phyloP scores from a whole-genome alignment of 2,113 vertebrate genomes.

The Tinamus guttatus region DNA sequence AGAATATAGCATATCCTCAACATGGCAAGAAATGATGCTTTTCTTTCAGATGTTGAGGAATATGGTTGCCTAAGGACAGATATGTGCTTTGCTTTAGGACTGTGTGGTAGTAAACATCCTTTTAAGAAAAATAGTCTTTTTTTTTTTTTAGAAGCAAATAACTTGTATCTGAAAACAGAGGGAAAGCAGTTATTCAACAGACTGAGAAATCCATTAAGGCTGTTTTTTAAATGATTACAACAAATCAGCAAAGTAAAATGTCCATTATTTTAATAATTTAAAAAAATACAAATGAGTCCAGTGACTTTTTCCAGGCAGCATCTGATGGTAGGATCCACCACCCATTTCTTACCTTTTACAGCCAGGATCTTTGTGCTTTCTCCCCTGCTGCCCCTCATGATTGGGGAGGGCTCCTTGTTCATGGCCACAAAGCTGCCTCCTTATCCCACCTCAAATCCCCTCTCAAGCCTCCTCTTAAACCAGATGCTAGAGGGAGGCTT shows the following conservation, averaged over 20 bases:
- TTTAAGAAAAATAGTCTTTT: constrained; percentile 6
- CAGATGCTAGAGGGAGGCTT: constrained; percentile 40
- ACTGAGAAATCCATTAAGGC: neutral
- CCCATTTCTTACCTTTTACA: constrained; percentile 72
- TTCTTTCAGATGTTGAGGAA: constrained; percentile 28
- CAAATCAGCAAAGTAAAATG: neutral
- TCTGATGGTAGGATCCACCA: constrained; percentile 69
- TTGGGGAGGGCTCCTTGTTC: constrained; percentile 71
- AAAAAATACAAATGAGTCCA: neutral
- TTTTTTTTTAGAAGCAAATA: constrained; percentile 36
- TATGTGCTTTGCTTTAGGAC: constrained; percentile 18
- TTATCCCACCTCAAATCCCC: constrained; percentile 72
- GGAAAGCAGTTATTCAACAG: neutral
- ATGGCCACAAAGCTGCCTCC: constrained; percentile 66
- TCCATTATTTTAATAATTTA: neutral
- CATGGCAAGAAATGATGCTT: neutral
- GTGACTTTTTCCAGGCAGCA: constrained; percentile 37
- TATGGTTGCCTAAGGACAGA: constrained; percentile 61
- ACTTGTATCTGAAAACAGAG: neutral
- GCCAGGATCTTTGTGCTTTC: constrained; percentile 72
- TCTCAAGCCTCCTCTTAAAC: constrained; percentile 66
- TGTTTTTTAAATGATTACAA: neutral
- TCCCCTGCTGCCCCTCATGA: constrained; percentile 71
- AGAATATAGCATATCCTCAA: neutral
- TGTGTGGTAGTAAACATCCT: constrained; percentile 42